These are phyloP conservation scores for Aythya fuligula DNA, from an alignment of 2,797 vertebrate genomes.

Conservation along the genomic window DNA sequence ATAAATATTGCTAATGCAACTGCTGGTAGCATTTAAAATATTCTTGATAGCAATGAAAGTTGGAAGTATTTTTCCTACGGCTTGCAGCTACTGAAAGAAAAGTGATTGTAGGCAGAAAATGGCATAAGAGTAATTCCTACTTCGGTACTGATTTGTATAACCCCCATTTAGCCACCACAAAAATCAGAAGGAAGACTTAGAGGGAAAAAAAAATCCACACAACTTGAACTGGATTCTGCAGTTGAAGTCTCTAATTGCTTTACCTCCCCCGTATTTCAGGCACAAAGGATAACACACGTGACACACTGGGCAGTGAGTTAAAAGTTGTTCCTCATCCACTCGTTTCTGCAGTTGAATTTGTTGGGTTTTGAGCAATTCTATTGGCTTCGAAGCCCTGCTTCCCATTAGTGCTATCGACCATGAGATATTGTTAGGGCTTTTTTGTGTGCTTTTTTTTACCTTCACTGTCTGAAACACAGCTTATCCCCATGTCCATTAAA, in stretches of 20 bases:
- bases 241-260: background rate
- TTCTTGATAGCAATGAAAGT: background rate
- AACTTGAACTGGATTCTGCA: background rate
- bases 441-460: background rate
- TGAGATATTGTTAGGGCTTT: background rate
- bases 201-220: background rate
- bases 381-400: conserved; percentile 22
- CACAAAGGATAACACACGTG: background rate
- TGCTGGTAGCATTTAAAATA: background rate
- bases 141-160: background rate
- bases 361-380: conserved; percentile 2
- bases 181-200: background rate
- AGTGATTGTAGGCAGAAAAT: background rate
- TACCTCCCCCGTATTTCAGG: background rate
- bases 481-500: conserved; percentile 69
- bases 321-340: background rate
- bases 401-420: background rate
- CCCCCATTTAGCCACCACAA: background rate
- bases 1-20: background rate
- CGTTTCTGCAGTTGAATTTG: conserved; percentile 21
- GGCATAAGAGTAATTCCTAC: background rate
- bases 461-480: conserved; percentile 41
- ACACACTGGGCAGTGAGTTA: background rate
- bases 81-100: background rate
- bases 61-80: background rate